These are phyloP conservation scores for Labeo catla DNA, from an alignment of 2,113 vertebrate genomes.

Conservation along the genomic window DNA sequence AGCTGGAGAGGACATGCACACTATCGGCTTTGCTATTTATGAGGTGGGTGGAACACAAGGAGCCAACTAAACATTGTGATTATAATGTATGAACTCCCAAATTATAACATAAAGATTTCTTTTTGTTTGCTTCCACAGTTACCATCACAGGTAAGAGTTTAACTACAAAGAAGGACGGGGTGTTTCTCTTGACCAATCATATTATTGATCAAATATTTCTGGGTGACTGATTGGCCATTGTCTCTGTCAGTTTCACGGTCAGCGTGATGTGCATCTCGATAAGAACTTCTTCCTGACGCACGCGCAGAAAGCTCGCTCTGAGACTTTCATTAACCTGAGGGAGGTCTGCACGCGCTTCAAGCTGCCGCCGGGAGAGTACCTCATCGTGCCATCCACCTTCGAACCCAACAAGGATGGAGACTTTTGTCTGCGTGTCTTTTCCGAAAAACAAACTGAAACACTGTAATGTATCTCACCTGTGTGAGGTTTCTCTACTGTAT, in stretches of 20 bases:
- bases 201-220: not conserved
- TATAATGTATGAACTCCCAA: not conserved
- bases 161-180: not conserved
- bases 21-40: constrained; percentile 93
- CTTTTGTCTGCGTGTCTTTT: constrained; percentile 93
- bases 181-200: not conserved
- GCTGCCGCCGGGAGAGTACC: constrained; percentile 87
- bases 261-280: constrained; percentile 87
- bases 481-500: not conserved
- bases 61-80: not conserved
- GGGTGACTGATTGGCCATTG: constrained; percentile 34
- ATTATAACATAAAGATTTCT: not conserved
- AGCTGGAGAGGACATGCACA: constrained; percentile 93
- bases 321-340: constrained; percentile 92
- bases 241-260: constrained; percentile 78
- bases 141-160: constrained; percentile 72
- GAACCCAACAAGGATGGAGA: constrained; percentile 88
- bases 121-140: constrained; percentile 61
- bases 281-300: constrained; percentile 91
- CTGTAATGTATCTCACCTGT: constrained; percentile 69
- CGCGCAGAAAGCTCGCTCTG: constrained; percentile 85
- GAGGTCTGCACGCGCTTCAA: constrained; percentile 90
- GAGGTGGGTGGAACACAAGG: constrained; percentile 74
- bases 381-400: constrained; percentile 91
- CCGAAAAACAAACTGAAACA: constrained; percentile 86